These are phyloP conservation scores for Azorinus chamasolen DNA, from an alignment of 2,888 invertebrate species.

Conservation along the genomic window DNA sequence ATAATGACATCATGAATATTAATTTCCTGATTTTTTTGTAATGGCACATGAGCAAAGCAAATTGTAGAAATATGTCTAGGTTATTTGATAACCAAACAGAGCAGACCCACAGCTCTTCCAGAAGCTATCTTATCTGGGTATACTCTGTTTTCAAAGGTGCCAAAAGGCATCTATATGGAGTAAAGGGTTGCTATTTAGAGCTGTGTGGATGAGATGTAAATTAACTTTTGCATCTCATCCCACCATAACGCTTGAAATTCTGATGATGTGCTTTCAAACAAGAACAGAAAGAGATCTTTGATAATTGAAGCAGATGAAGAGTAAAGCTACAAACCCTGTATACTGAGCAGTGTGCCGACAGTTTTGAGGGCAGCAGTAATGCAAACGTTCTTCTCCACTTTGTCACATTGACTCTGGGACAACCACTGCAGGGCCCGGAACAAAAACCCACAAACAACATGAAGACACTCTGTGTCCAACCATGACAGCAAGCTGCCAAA, in stretches of 20 bases:
- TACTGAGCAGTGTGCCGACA: conserved; percentile 58
- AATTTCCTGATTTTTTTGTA: background rate
- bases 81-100: too few species aligned
- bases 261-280: too few species aligned
- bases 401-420: conserved; percentile 11
- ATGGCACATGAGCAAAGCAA: background rate
- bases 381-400: conserved; percentile 28
- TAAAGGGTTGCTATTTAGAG: too few species aligned
- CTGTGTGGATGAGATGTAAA: too few species aligned
- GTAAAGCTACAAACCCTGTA: conserved; percentile 68
- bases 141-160: too few species aligned
- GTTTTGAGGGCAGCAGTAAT: conserved; percentile 44
- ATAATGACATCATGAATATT: background rate
- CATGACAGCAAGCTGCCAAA: conserved; percentile 31
- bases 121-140: background rate
- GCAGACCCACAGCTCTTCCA: too few species aligned
- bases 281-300: too few species aligned
- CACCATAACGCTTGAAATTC: too few species aligned
- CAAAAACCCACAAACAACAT: conserved; percentile 45
- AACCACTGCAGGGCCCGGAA: conserved; percentile 42
- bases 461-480: conserved; percentile 45
- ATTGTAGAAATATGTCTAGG: too few species aligned
- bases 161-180: too few species aligned
- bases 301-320: too few species aligned
- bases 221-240: too few species aligned